Evolutionary conservation across 2,113 vertebrate species (phyloP), one percentile per base, ranked within the genome.

Genomic region (Podarcis raffonei): DNA sequence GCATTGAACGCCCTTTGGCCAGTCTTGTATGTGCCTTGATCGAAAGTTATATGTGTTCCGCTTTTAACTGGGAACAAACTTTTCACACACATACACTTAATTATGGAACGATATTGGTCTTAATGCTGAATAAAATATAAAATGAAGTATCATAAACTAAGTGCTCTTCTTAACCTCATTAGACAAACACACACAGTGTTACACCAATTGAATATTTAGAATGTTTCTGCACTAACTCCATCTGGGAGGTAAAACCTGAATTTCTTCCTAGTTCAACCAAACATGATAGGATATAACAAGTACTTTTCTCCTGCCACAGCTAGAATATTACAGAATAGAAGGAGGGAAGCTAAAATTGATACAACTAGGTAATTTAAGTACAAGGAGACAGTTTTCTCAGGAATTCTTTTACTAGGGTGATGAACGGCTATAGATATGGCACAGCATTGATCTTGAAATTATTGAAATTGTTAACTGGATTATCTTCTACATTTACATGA

Each of bases 21-120:
- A 98, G 98, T 99, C 98, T 99, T 98, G 98, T 99, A 99, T 98
- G 99, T 99, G 99, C 99, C 99, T 99, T 99, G 99, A 99, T 98
- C 98, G 96, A 98, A 99, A 91, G 96, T 98, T 99, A 99, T 98
- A 97, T 98, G 98, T 99, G 99, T 98, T 98, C 98, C 98, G 98
- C 98, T 98, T 99, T 98, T 97, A 98, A 98, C 95, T 93, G 97
- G 98, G 98, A 98, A 99, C 98, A 97, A 96, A 97, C 97, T 98
- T 99, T 99, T 99, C 98, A 98, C 98, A 98, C 91, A 94, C 98
- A 92, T 84, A 84, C 65, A 98, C 96, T 98, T 98, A 98, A 98
- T 97, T 97, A 99, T 98, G 98, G 99, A 97, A 97, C 98, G 98
- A 39, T 98, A 98, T 95, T 98, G 98, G 98, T 99, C 98, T 98